Evolutionary conservation across 2,113 vertebrate species (phyloP), one percentile per base, ranked within the genome.

Genomic region (Coracopsis vasa): DNA sequence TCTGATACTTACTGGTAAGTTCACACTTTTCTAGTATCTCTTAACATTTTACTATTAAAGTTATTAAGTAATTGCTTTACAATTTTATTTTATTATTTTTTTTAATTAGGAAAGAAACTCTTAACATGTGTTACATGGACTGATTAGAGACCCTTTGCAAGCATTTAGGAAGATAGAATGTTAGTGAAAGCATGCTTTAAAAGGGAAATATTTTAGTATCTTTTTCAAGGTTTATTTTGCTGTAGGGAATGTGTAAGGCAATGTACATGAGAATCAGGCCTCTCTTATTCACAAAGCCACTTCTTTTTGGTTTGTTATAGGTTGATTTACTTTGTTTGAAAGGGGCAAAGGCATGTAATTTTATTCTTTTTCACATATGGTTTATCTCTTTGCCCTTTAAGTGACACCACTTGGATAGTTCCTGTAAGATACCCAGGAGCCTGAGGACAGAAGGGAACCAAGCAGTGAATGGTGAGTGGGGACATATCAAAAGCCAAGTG

Each of bases 331-430:
- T 93, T 83, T 77, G 39, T 91, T 56, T 75, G 24, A 85, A 96
- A 75, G 66, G 44, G 21, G 82, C 28, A 91, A 81, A 95, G 61
- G 19, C 35, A 65, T 3, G 2, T 60, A 71, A 88, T 83, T 83
- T 95, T 91, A 37, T 62, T 92, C 41, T 83, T 95, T 94, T 93
- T 88, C 85, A 91, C 74, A 88, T 95, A 94, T 53, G 81, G 85
- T 94, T 90, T 96, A 83, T 90, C 64, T 95, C 67, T 93, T 94
- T 95, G 92, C 85, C 93, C 85, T 96, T 80, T 82, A 65, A 78
- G 74, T 94, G 85, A 92, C 88, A 96, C 31, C 12, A n/a, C 31
- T 80, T 80, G 78, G 48, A 81, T 87, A 11, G 2, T 54, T 87
- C 21, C 4, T 88, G 62, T 61, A 80, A 82, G 42, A 47, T 42